Evolutionary conservation across 2,113 vertebrate genomes (phyloP), one percentile per base, ranked within the genome.

Genomic region (Syngnathoides biaculeatus): DNA sequence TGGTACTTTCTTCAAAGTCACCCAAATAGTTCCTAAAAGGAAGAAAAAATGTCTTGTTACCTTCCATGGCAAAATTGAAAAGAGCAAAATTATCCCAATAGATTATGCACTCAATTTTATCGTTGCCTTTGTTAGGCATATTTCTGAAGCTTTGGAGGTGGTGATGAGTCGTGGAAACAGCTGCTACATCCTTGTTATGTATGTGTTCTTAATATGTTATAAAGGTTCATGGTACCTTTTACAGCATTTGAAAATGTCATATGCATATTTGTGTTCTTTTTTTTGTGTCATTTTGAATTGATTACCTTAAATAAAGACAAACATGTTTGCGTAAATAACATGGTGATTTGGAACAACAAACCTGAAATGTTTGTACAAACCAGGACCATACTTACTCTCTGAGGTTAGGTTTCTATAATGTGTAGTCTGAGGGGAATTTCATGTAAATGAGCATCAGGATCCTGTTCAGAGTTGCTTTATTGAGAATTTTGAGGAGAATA

Each of bases 231-330:
- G 56, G 79, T 72, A 14, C 17, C 75, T 71, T 82, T 39, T 45
- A 45, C 75, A 63, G 55, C 63, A 63, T 83, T 87, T 79, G 63
- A 5, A 56, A 81, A 43, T 7, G 2, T 43, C 30, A 43, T 24
- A 15, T 56, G 13, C 26, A 27, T 15, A 45, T 87, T 87, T 87
- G 78, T 82, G 82, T 86, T 84, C 84, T 85, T 87, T 70, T 35
- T 77, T 71, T 73, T 71, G 30, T 82, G 71, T 60, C 30, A 75
- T 52, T 85, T 83, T 69, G 8, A 71, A 84, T 52, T 71, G 3
- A 80, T 74, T 64, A 84, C 53, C 9, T 59, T 59, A 20, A 15
- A 17, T 43, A 62, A 62, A 57, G 17, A 17, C 27, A 57, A 59
- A 30, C 2, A 42, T 15, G 20, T 61, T 61, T 5, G 2, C 9